Percentiles rank a stretch among this genome's conserved stretches.
phyloP scores from a whole-genome alignment of 2,888 invertebrate genomes.

The Meloe dianella region DNA sequence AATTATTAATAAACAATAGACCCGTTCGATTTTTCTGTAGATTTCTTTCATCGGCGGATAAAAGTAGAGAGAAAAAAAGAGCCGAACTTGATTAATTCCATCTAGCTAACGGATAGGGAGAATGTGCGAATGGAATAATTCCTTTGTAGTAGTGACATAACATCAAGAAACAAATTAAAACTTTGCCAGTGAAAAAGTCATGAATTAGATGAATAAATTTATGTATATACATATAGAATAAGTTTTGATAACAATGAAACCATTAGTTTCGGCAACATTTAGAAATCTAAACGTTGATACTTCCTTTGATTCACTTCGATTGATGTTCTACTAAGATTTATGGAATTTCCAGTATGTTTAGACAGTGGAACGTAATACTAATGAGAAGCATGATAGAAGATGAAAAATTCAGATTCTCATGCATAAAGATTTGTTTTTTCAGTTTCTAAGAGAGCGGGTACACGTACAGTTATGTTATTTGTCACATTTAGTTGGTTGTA shows the following conservation, averaged over 20 bases:
- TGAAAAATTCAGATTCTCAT: background rate
- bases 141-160: slow-evolving; percentile 26
- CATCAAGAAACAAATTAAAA: slow-evolving; percentile 45
- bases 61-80: background rate
- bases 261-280: no score
- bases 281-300: no score
- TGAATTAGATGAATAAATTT: no score
- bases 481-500: no score
- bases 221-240: no score
- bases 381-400: background rate
- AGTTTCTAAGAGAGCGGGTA: background rate
- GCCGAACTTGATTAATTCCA: no score
- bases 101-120: no score
- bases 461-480: no score
- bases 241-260: no score
- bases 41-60: background rate
- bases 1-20: slow-evolving; percentile 5
- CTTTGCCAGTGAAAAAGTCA: no score
- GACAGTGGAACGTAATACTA: background rate
- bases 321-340: background rate
- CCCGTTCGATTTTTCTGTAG: background rate
- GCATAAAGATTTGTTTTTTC: background rate
- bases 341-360: background rate
- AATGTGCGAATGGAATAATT: slow-evolving; percentile 37
- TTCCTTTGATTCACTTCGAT: background rate